phyloP scores from a whole-genome alignment of 2,888 invertebrate genomes.

The Pimpla rufipes region DNA sequence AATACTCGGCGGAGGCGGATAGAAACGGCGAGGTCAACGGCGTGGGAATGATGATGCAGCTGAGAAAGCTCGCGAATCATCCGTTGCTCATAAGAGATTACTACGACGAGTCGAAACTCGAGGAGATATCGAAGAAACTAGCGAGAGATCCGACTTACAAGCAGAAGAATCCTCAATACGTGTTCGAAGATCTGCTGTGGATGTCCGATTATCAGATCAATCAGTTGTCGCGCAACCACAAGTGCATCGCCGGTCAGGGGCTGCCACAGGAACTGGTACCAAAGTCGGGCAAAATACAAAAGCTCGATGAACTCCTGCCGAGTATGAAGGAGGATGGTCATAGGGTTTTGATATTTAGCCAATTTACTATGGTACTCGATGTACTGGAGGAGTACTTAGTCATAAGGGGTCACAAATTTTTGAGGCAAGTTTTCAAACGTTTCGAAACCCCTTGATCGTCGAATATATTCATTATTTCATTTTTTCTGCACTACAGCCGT shows the following conservation, averaged over 20 bases:
- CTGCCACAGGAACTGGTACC: constrained; percentile 91
- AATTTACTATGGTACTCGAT: constrained; percentile 98
- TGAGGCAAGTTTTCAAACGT: constrained; percentile 82
- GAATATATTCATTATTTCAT: constrained; percentile 23
- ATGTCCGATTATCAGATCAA: constrained; percentile 97
- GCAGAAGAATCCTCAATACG: constrained; percentile 91
- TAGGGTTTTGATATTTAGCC: constrained; percentile 97
- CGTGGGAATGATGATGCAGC: constrained; percentile 93
- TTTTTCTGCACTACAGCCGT: not conserved
- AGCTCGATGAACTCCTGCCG: constrained; percentile 92
- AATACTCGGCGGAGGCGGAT: constrained; percentile 81
- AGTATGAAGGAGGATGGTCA: constrained; percentile 91
- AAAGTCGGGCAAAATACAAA: constrained; percentile 94
- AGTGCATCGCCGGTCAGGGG: constrained; percentile 88
- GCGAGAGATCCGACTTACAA: constrained; percentile 90
- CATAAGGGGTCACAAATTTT: constrained; percentile 90
- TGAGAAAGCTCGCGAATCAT: constrained; percentile 97
- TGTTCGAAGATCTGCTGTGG: constrained; percentile 94
- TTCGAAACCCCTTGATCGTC: not conserved
- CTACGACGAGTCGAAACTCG: constrained; percentile 89
- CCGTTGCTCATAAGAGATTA: constrained; percentile 93
- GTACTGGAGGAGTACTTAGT: constrained; percentile 95
- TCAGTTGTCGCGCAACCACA: constrained; percentile 90
- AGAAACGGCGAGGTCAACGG: constrained; percentile 79
- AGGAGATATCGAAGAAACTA: constrained; percentile 90